Conservation (phyloP, 2,113 vertebrate species). For the Rhinogobius similis region DNA sequence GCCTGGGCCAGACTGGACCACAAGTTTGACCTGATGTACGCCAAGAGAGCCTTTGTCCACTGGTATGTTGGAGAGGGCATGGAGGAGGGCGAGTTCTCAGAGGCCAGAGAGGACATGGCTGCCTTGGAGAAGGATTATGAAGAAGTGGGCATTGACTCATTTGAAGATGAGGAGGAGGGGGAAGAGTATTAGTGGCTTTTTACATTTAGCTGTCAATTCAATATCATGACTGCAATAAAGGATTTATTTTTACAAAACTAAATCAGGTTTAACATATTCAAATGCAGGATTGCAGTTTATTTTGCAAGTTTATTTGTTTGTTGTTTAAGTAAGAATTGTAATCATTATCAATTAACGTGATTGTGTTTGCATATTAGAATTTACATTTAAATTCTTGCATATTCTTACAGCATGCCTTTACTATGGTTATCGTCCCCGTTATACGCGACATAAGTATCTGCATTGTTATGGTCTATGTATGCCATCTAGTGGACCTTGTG, state of each 20-base stretch:
- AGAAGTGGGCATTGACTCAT: slow-evolving; percentile 69
- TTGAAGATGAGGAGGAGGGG: slow-evolving; percentile 66
- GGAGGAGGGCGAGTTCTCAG: slow-evolving; percentile 81
- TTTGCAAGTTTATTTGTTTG: neutral
- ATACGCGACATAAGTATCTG: too few species aligned
- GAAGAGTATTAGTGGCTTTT: slow-evolving; percentile 61
- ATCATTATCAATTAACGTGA: neutral
- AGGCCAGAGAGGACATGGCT: slow-evolving; percentile 75
- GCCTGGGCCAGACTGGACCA: slow-evolving; percentile 85
- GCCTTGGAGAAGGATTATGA: slow-evolving; percentile 77
- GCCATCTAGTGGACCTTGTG: neutral
- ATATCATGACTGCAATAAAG: neutral
- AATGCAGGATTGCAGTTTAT: too few species aligned
- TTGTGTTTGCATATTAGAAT: neutral
- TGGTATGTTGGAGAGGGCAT: slow-evolving; percentile 86
- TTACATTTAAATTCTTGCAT: neutral
- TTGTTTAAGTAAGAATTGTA: neutral
- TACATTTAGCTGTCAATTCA: too few species aligned
- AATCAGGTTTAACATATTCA: neutral
- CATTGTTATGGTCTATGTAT: neutral
- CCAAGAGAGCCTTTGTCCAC: slow-evolving; percentile 85
- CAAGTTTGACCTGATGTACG: slow-evolving; percentile 86
- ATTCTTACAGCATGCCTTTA: neutral
- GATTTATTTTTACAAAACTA: neutral
- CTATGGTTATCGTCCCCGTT: too few species aligned